phyloP scores from a whole-genome alignment of 2,113 vertebrate species.

The Megaceryle maxima region DNA sequence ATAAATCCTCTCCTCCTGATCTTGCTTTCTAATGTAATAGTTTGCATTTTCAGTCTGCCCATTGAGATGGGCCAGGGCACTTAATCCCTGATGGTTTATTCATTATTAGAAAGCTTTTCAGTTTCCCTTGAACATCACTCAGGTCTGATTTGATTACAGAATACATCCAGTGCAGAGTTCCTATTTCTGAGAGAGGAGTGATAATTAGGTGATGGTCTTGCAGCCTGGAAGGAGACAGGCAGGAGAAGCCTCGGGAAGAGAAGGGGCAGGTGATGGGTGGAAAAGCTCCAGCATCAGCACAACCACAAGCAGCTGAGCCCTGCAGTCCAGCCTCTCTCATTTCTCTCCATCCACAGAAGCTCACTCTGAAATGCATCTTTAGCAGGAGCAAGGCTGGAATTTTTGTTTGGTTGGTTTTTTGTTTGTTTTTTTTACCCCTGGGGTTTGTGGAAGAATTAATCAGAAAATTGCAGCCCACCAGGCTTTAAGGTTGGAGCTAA shows the following conservation, averaged over 20 bases:
- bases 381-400: not conserved
- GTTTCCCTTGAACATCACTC: not conserved
- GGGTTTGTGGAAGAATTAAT: conserved; percentile 18
- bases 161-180: not conserved
- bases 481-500: conserved; percentile 16
- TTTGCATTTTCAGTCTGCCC: not conserved
- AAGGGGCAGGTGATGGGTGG: not conserved
- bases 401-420: not conserved
- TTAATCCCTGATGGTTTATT: not conserved
- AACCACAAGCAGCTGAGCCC: accelerated
- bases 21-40: not conserved
- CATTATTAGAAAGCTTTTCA: not conserved
- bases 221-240: not conserved
- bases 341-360: not conserved
- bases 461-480: conserved; percentile 41
- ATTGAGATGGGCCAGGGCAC: not conserved
- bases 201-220: not conserved
- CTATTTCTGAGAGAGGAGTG: not conserved
- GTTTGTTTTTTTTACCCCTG: not conserved
- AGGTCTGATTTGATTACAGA: not conserved
- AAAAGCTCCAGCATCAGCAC: not conserved
- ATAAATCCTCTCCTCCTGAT: not conserved
- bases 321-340: not conserved
- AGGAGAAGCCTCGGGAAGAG: not conserved
- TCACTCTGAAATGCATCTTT: not conserved